A percentile compares a stretch with the other conserved stretches of the same genome.
These are phyloP conservation scores for Trochalopteron elliotii DNA, from an alignment of 2,113 vertebrate species.

Conservation along the genomic window DNA sequence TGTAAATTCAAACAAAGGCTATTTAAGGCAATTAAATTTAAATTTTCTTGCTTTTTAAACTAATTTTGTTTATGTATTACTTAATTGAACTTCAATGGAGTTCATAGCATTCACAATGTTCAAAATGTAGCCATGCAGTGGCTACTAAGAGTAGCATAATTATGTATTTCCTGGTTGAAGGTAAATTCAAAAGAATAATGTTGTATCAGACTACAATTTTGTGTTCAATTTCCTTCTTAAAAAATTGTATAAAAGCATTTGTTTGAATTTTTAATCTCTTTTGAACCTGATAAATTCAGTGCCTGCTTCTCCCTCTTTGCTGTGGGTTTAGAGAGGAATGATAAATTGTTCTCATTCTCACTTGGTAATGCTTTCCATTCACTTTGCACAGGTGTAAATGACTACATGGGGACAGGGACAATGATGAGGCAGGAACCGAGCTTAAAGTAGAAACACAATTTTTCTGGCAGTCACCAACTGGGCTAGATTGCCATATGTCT, in stretches of 20 bases:
- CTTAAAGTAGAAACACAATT: not conserved
- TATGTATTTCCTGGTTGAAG: not conserved
- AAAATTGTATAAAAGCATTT: not conserved
- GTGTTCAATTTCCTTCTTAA: not conserved
- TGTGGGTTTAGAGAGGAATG: not conserved
- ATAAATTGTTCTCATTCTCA: conserved; percentile 18
- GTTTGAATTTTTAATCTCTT: not conserved
- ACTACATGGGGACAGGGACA: not conserved
- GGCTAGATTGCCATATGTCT: not conserved
- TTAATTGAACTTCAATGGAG: not conserved
- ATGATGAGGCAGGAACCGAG: not conserved
- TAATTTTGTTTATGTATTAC: not conserved
- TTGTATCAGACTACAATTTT: not conserved
- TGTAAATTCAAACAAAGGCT: not conserved
- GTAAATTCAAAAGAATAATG: not conserved
- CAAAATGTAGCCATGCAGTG: not conserved
- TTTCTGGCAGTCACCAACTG: not conserved
- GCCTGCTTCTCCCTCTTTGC: not conserved
- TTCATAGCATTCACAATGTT: not conserved
- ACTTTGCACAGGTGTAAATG: conserved; percentile 35
- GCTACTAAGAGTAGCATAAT: not conserved
- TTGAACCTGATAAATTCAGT: not conserved
- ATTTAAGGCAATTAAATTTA: too few relatives aligned
- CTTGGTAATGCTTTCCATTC: not conserved
- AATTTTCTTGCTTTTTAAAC: not conserved